These are phyloP conservation scores for Ciconia boyciana DNA, from an alignment of 2,113 vertebrate species.

Conservation along the genomic window DNA sequence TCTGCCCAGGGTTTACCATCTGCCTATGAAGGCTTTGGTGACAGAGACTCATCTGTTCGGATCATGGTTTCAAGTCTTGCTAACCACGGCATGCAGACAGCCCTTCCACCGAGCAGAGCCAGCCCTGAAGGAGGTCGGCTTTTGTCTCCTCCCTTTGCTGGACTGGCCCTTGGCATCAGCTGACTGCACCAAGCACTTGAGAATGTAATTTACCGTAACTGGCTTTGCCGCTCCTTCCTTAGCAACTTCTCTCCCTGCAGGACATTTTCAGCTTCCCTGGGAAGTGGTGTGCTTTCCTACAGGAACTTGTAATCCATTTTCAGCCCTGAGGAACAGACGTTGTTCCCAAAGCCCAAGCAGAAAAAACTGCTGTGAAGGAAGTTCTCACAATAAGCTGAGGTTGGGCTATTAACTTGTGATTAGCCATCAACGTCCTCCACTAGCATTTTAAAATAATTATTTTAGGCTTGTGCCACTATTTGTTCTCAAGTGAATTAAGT, in stretches of 20 bases:
- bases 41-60: background rate
- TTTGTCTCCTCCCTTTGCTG: background rate
- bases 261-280: background rate
- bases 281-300: background rate
- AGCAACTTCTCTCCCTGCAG: background rate
- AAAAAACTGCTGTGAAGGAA: background rate
- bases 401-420: background rate
- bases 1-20: background rate
- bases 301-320: background rate
- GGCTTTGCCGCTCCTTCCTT: background rate
- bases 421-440: background rate
- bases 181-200: background rate
- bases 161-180: background rate
- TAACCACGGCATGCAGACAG: rapidly evolving
- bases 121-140: background rate
- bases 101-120: background rate
- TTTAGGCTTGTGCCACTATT: background rate
- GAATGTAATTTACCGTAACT: background rate
- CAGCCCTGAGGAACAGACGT: background rate
- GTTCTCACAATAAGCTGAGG: background rate
- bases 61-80: background rate
- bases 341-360: background rate
- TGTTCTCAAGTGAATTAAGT: background rate
- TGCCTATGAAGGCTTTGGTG: background rate
- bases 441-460: background rate